These are phyloP conservation scores for Falcaria lacertinaria DNA, from an alignment of 2,888 invertebrate genomes.

Conservation along the genomic window DNA sequence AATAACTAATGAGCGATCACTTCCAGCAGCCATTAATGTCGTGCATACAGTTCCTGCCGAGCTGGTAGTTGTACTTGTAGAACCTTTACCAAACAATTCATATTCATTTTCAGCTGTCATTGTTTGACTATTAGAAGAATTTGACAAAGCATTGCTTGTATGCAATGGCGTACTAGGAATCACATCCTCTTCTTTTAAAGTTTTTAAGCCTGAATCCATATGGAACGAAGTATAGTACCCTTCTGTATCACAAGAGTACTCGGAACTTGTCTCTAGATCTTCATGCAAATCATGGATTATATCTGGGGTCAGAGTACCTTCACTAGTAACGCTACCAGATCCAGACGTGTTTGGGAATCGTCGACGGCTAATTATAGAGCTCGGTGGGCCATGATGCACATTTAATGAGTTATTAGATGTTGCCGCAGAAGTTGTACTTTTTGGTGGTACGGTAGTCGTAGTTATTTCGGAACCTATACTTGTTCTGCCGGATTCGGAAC, in stretches of 20 bases:
- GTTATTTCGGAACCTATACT: slow-evolving; percentile 92
- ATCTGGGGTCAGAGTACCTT: slow-evolving; percentile 91
- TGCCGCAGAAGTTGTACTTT: slow-evolving; percentile 83
- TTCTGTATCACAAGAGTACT: slow-evolving; percentile 97
- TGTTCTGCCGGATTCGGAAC: slow-evolving; percentile 92
- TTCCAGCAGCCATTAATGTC: slow-evolving; percentile 85
- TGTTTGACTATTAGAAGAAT: slow-evolving; percentile 84
- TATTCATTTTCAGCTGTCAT: slow-evolving; percentile 92
- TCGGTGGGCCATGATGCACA: slow-evolving; percentile 81
- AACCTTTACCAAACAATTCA: slow-evolving; percentile 94
- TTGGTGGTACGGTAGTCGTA: slow-evolving; percentile 83
- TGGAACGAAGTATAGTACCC: slow-evolving; percentile 99
- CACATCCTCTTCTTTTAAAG: slow-evolving; percentile 85
- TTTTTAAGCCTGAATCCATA: slow-evolving; percentile 95
- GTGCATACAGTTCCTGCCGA: slow-evolving; percentile 95
- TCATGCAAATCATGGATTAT: slow-evolving; percentile 89
- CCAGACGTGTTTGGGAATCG: slow-evolving; percentile 86
- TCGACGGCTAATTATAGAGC: slow-evolving; percentile 84
- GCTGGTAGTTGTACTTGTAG: slow-evolving; percentile 93
- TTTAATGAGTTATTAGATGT: slow-evolving; percentile 86
- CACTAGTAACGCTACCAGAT: slow-evolving; percentile 90
- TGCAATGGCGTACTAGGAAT: slow-evolving; percentile 85
- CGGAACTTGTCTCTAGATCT: slow-evolving; percentile 92
- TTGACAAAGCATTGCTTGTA: slow-evolving; percentile 84
- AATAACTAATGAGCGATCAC: slow-evolving; percentile 80